Conservation (phyloP, 2,113 vertebrate genomes). For the Aegotheles bennettii region DNA sequence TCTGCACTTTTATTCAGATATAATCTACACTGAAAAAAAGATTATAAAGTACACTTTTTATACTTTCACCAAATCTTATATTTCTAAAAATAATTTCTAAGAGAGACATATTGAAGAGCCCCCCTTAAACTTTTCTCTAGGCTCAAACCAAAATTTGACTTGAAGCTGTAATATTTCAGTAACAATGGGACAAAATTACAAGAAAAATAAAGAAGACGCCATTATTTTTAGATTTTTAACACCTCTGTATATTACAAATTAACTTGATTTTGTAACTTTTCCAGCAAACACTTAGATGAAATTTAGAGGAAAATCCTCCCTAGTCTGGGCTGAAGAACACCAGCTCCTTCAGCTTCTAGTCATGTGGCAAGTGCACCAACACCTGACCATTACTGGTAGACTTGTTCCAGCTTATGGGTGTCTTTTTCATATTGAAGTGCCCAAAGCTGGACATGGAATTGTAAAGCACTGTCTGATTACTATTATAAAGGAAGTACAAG, state of each 20-base stretch:
- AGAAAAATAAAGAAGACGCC: rapidly evolving
- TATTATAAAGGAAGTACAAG: background rate
- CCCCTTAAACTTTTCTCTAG: background rate
- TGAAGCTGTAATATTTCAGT: background rate
- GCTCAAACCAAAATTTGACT: background rate
- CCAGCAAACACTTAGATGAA: background rate
- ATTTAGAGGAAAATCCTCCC: background rate
- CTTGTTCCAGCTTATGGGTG: background rate
- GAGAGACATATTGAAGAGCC: background rate
- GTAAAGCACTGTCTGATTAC: background rate
- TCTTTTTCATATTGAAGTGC: background rate
- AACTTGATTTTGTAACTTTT: background rate
- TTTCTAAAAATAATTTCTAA: background rate
- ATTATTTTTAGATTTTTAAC: background rate
- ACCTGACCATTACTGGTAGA: background rate
- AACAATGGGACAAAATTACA: background rate
- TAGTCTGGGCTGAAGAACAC: background rate
- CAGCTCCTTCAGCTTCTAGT: background rate
- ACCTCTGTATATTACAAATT: background rate
- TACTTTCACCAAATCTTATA: background rate
- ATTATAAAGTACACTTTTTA: background rate
- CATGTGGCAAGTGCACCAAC: background rate
- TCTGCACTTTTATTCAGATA: background rate
- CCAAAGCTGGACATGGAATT: background rate
- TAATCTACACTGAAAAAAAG: background rate